Conservation (phyloP, 2,113 vertebrate species). For the Oreochromis niloticus region DNA sequence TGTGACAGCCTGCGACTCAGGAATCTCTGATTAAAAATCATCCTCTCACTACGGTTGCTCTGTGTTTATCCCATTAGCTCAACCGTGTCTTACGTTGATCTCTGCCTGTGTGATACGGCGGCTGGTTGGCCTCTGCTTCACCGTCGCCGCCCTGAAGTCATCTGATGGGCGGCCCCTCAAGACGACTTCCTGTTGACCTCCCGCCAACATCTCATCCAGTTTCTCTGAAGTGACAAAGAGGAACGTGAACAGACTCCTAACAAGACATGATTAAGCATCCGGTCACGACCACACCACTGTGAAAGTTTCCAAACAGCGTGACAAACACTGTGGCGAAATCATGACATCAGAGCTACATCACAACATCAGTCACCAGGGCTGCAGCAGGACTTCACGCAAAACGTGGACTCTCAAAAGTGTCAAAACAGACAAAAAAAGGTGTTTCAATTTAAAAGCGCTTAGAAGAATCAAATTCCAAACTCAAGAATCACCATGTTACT, state of each 20-base stretch:
- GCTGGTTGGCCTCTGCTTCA: slow-evolving; percentile 91
- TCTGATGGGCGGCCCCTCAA: slow-evolving; percentile 81
- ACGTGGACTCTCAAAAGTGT: background rate
- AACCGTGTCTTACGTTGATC: slow-evolving; percentile 79
- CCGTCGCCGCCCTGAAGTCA: slow-evolving; percentile 89
- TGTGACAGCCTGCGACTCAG: background rate
- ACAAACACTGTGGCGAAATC: background rate
- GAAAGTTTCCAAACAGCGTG: background rate
- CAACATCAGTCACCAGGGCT: background rate
- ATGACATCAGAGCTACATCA: background rate
- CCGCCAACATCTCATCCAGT: slow-evolving; percentile 90
- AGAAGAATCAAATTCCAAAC: background rate
- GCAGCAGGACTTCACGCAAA: background rate
- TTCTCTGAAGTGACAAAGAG: slow-evolving; percentile 77
- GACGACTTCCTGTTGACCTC: slow-evolving; percentile 77
- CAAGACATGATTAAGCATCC: background rate
- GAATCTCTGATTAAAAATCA: background rate
- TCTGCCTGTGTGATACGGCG: slow-evolving; percentile 91
- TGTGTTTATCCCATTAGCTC: background rate
- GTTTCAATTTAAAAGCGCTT: background rate
- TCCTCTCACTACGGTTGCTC: background rate
- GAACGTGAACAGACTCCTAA: background rate
- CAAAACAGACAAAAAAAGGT: background rate
- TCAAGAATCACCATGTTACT: background rate
- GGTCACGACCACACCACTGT: background rate